Conservation (phyloP, 2,113 vertebrate species). For the Lagopus muta region DNA sequence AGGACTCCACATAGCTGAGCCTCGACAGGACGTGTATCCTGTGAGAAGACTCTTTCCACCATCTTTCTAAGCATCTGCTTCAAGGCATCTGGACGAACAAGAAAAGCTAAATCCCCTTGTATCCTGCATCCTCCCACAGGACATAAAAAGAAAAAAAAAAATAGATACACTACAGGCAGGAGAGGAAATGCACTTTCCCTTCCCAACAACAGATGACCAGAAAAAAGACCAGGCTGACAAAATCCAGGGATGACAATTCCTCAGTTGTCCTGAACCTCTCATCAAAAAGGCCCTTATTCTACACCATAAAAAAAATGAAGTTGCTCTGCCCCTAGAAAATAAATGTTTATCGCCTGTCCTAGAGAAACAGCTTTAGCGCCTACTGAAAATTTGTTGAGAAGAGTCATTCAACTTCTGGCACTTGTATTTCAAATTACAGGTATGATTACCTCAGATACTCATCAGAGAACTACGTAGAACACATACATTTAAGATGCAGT, state of each 20-base stretch:
- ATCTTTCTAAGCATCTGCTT: neutral
- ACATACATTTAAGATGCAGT: neutral
- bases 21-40: neutral
- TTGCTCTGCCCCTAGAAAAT: neutral
- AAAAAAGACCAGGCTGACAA: neutral
- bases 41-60: neutral
- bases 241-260: neutral
- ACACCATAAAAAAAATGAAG: neutral
- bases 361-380: neutral
- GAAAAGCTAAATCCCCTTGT: neutral
- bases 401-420: neutral
- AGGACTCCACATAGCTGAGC: neutral
- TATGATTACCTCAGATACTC: neutral
- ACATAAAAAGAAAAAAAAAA: neutral
- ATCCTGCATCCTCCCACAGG: neutral
- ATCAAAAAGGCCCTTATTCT: neutral
- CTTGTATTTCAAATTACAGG: neutral
- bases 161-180: neutral
- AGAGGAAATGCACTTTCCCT: neutral
- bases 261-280: neutral
- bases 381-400: neutral
- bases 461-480: neutral
- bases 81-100: neutral
- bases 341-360: neutral
- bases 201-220: neutral